phyloP scores from a whole-genome alignment of 2,888 invertebrate species.

The Metacarcinus magister region DNA sequence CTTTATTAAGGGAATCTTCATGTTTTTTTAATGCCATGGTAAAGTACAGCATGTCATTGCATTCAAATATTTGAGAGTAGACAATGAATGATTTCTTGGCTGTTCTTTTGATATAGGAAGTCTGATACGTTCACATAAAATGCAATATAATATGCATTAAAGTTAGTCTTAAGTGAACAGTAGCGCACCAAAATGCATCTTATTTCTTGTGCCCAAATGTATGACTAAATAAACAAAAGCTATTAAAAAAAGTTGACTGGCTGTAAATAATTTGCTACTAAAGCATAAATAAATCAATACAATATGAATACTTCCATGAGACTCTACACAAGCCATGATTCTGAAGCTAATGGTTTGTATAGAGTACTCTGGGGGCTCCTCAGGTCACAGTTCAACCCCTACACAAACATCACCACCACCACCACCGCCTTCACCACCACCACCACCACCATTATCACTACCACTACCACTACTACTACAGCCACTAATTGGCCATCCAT shows the following conservation, averaged over 20 bases:
- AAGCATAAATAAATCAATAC: background rate
- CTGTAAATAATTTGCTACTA: background rate
- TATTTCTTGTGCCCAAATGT: background rate
- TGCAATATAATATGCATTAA: background rate
- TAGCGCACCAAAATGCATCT: background rate
- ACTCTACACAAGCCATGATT: background rate
- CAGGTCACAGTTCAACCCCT: background rate
- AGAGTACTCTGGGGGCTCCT: background rate
- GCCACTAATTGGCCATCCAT: background rate
- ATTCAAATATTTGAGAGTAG: background rate
- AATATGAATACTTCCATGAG: background rate
- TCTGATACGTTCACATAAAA: background rate
- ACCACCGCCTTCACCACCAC: background rate
- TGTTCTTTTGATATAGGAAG: background rate
- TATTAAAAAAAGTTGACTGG: background rate
- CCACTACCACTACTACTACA: background rate
- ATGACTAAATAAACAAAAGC: background rate
- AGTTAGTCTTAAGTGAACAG: background rate
- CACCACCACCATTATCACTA: background rate
- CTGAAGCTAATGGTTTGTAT: background rate
- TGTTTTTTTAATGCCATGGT: background rate
- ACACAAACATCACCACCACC: slow-evolving; percentile 7
- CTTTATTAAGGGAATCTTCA: background rate
- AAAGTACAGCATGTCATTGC: background rate
- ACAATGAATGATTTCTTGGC: background rate